These are phyloP conservation scores for Leptura quadrifasciata DNA, from an alignment of 2,888 invertebrate species.

Conservation along the genomic window DNA sequence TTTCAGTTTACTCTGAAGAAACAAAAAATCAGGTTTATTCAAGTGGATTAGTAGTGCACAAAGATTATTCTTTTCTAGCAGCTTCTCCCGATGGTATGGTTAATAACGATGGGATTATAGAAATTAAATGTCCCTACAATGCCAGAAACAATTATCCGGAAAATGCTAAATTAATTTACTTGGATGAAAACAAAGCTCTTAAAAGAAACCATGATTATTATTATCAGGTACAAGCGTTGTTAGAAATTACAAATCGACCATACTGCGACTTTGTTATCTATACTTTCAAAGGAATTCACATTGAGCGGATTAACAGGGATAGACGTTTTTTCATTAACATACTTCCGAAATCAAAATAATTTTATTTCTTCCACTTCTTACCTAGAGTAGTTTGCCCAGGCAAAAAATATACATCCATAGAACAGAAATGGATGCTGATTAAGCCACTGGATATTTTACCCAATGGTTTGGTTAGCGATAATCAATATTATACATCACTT, in stretches of 20 bases:
- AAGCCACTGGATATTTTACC: neutral
- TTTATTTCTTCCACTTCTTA: neutral
- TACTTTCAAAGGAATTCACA: slow-evolving; percentile 37
- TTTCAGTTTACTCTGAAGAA: neutral
- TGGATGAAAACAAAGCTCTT: neutral
- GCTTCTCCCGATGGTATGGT: slow-evolving; percentile 26
- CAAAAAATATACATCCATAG: neutral
- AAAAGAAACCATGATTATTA: slow-evolving; percentile 30
- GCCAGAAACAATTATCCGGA: neutral
- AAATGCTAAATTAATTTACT: slow-evolving; percentile 10
- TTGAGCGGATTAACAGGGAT: slow-evolving; percentile 20
- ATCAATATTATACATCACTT: slow-evolving; percentile 28
- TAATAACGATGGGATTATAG: slow-evolving; percentile 10
- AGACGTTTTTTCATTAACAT: neutral
- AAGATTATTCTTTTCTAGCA: too few relatives aligned
- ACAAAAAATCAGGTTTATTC: slow-evolving; percentile 3
- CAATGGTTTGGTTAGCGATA: neutral
- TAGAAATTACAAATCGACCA: too few relatives aligned
- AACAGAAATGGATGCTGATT: neutral
- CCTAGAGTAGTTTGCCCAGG: neutral
- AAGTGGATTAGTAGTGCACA: too few relatives aligned
- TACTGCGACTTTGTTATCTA: slow-evolving; percentile 39
- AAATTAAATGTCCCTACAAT: slow-evolving; percentile 30
- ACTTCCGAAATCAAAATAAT: neutral
- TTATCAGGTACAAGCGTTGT: too few relatives aligned